These are phyloP conservation scores for Furnarius figulus DNA, from an alignment of 2,113 vertebrate species.

Conservation along the genomic window DNA sequence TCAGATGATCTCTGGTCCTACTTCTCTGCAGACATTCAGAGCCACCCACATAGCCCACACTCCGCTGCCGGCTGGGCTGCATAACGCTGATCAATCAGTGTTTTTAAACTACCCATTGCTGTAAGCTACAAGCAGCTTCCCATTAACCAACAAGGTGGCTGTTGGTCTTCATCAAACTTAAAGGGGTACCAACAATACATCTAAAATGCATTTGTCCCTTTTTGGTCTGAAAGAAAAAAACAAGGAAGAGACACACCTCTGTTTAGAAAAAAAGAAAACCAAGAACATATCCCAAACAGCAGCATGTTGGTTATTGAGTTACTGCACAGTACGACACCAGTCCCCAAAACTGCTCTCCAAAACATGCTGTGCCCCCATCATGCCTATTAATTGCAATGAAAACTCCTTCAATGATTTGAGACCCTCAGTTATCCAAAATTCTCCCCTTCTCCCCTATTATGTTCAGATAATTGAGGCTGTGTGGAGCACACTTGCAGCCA, in stretches of 20 bases:
- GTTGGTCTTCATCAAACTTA: neutral
- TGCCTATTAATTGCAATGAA: neutral
- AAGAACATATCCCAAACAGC: neutral
- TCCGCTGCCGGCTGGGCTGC: accelerated
- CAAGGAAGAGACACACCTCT: neutral
- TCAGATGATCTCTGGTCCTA: constrained; percentile 10
- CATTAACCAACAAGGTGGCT: neutral
- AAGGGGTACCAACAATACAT: neutral
- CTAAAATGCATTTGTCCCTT: neutral
- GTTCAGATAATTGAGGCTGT: constrained; percentile 55
- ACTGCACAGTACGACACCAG: neutral
- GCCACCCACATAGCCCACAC: constrained; percentile 22
- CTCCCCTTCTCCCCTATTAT: constrained; percentile 24
- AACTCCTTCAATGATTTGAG: neutral
- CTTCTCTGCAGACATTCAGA: neutral
- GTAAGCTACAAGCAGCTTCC: neutral
- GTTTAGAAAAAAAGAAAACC: neutral
- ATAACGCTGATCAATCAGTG: accelerated
- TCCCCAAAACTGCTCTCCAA: neutral
- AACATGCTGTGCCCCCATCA: neutral
- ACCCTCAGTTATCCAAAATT: constrained; percentile 36
- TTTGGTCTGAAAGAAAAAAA: neutral
- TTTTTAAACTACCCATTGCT: neutral
- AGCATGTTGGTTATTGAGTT: neutral
- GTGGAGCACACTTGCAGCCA: constrained; percentile 36